A percentile compares a stretch with the other conserved stretches of the same genome.
Evolutionary conservation across 2,888 invertebrate genomes (phyloP).

Genomic region (Drosophila buzzatii): DNA sequence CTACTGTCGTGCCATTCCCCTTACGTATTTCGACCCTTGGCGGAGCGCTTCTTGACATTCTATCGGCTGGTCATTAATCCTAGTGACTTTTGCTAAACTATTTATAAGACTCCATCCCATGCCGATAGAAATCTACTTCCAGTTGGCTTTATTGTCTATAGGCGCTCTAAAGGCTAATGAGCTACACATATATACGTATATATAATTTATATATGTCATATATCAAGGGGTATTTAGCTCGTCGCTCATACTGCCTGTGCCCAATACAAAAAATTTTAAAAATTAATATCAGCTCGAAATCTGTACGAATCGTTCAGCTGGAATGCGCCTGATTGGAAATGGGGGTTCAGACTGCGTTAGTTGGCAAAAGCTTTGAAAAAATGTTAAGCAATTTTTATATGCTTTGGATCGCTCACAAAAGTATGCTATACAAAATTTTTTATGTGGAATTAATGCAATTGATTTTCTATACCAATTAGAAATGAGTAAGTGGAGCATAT

Average conservation of each 20-base stretch:
- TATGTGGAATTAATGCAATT: constrained; percentile 14
- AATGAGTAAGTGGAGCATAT: neutral
- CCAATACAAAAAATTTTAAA: neutral
- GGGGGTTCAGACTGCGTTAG: neutral
- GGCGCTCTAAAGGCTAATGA: constrained; percentile 48
- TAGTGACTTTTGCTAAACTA: constrained; percentile 30
- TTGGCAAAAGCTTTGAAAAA: neutral
- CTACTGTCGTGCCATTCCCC: neutral
- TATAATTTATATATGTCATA: neutral
- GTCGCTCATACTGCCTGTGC: neutral
- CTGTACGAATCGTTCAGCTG: constrained; percentile 1
- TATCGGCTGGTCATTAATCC: constrained; percentile 53
- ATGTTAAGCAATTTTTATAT: neutral
- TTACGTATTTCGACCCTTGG: neutral
- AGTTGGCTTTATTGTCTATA: constrained; percentile 18
- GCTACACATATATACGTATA: constrained; percentile 1
- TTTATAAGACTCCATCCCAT: constrained; percentile 12
- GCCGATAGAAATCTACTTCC: neutral
- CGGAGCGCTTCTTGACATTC: constrained; percentile 30
- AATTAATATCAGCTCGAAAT: constrained; percentile 1
- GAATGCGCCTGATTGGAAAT: constrained; percentile 16
- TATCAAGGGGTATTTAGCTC: no score
- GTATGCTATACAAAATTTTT: constrained; percentile 5
- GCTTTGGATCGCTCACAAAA: neutral
- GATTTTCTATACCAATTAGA: neutral